Evolutionary conservation across 2,113 vertebrate genomes (phyloP), one percentile per base, ranked within the genome.

Genomic region (Callorhinus ursinus): DNA sequence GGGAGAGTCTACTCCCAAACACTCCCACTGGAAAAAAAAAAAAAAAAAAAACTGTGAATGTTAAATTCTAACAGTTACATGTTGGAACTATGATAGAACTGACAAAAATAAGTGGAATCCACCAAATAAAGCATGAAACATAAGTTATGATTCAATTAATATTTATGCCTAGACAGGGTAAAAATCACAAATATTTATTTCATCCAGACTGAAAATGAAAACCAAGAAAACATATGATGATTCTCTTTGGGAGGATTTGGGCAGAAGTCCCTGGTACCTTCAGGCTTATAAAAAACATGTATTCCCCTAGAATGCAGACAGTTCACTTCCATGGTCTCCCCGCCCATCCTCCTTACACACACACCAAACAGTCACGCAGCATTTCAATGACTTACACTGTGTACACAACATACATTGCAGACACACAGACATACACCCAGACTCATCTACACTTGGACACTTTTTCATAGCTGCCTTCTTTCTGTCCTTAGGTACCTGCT

Each of bases 171-270:
- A 71, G 74, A 63, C 28, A 87, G 80, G 36, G 63, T 76, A 63
- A 93, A 93, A 90, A 83, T 90, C 53, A 79, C 92, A 97, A 96
- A 96, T 93, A 93, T 87, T 93, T 96, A 88, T 85, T 95, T 63
- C 89, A 86, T 89, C 55, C 57, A 36, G 53, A 88, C 36, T 77
- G 42, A 92, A 96, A 95, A 92, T 33, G 19, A 96, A 91, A 97
- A 96, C 61, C 15, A 76, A 93, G 67, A 89, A 79, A 95, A 82
- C 51, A 84, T 51, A 83, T 61, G 31, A 88, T 63, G 28, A 36
- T 21, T 59, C 12, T 72, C 71, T 55, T 39, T 72, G 65, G 22
- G 21, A 57, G 22, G 36, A 15, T 55, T 55, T 71, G 42, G 77
- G n/a, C 57, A 90, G 46, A 79, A 79, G 51, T 90, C 33, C 55